Evolutionary conservation across 2,113 vertebrate species (phyloP).

Genomic region (Cyanoderma ruficeps): DNA sequence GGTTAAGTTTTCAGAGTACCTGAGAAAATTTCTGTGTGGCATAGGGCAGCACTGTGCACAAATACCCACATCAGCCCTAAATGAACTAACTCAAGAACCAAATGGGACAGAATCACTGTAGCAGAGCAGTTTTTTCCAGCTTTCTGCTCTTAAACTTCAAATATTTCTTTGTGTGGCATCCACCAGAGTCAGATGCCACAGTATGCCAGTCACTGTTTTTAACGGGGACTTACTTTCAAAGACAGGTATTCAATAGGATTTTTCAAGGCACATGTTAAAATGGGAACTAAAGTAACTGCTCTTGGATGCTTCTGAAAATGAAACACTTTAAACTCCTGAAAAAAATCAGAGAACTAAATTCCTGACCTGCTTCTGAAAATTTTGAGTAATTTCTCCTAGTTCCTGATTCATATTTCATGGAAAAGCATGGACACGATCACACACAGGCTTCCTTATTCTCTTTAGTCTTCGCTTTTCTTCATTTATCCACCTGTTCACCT

Average conservation of each 20-base stretch:
- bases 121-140: background rate
- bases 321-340: background rate
- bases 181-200: background rate
- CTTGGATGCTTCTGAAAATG: background rate
- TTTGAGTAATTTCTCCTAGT: background rate
- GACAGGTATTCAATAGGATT: background rate
- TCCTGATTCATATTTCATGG: background rate
- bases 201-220: background rate
- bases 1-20: conserved; percentile 3
- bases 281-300: background rate
- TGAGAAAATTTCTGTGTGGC: background rate
- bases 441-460: background rate
- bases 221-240: background rate
- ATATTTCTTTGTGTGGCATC: background rate
- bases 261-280: background rate
- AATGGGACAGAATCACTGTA: background rate
- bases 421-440: background rate
- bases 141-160: background rate
- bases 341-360: background rate
- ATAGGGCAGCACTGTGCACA: background rate
- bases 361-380: background rate
- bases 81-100: background rate
- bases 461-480: background rate
- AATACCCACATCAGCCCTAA: background rate
- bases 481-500: background rate